Conservation (phyloP, 23 tunicate species). For the Phallusia fumigata region DNA sequence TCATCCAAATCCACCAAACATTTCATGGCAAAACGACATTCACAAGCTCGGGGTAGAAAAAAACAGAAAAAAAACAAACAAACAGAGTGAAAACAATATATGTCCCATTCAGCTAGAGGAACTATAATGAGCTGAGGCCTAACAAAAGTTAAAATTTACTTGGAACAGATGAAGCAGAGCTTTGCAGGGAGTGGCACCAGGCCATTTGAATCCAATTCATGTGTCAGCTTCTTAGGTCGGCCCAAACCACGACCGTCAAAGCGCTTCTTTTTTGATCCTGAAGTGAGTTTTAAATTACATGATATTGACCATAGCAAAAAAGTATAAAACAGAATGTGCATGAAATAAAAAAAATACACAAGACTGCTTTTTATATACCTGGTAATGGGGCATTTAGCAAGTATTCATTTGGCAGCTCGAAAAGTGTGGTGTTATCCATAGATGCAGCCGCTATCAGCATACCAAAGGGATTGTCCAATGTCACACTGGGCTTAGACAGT, state of each 20-base stretch:
- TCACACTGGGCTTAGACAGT: neutral
- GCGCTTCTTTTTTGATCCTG: constrained; percentile 65
- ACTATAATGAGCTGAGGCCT: no score
- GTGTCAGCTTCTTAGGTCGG: constrained; percentile 33
- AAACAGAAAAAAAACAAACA: no score
- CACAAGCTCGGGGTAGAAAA: no score
- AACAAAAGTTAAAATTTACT: constrained; percentile 13
- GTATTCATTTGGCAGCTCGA: constrained; percentile 58
- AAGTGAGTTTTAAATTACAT: no score
- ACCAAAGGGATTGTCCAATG: constrained; percentile 56
- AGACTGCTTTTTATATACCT: constrained; percentile 19
- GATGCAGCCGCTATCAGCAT: constrained; percentile 85
- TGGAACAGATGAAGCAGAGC: constrained; percentile 76
- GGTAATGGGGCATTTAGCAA: constrained; percentile 47
- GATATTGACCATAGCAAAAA: no score
- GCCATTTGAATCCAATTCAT: constrained; percentile 78
- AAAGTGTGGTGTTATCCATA: constrained; percentile 71
- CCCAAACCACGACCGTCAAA: constrained; percentile 32
- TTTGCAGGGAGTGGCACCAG: constrained; percentile 67
- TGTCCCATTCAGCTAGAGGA: no score
- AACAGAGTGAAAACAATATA: no score
- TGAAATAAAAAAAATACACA: neutral
- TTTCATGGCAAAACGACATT: no score
- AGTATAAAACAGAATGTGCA: neutral
- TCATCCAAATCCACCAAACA: no score